Percentiles rank a stretch among this genome's conserved stretches.
Evolutionary conservation across 1,140 invertebrate genomes (phyloP).

Genomic region (Streblospio benedicti): DNA sequence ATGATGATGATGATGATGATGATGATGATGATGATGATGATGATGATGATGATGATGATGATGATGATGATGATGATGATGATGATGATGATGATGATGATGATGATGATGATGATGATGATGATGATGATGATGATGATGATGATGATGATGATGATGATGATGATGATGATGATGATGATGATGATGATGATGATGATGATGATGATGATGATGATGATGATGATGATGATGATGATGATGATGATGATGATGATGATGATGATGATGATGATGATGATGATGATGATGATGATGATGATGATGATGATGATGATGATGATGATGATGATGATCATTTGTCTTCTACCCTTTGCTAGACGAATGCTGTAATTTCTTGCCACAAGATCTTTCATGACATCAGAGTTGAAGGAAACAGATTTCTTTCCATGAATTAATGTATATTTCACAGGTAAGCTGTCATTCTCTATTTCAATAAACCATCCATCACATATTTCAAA

Average conservation of each 20-base stretch:
- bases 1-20: slow-evolving; percentile 18
- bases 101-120: slow-evolving; percentile 12
- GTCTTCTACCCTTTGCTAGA: too few relatives aligned
- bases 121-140: slow-evolving; percentile 12
- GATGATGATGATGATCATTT: too few relatives aligned
- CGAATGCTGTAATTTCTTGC: too few relatives aligned
- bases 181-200: slow-evolving; percentile 15
- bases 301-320: slow-evolving; percentile 16
- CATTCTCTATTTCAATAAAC: too few relatives aligned
- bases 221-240: slow-evolving; percentile 18
- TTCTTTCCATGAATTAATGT: too few relatives aligned
- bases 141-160: slow-evolving; percentile 11
- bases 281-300: slow-evolving; percentile 13
- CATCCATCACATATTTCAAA: too few relatives aligned
- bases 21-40: slow-evolving; percentile 17
- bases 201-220: slow-evolving; percentile 5
- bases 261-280: slow-evolving; percentile 15
- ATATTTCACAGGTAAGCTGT: too few relatives aligned
- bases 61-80: slow-evolving; percentile 14
- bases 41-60: slow-evolving; percentile 14
- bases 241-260: slow-evolving; percentile 16
- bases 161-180: slow-evolving; percentile 14
- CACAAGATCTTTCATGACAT: too few relatives aligned
- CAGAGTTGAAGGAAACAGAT: too few relatives aligned
- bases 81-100: slow-evolving; percentile 17